Base-by-base conservation (phyloP, 2,113 vertebrate species). In the Silurus glanis region DNA sequence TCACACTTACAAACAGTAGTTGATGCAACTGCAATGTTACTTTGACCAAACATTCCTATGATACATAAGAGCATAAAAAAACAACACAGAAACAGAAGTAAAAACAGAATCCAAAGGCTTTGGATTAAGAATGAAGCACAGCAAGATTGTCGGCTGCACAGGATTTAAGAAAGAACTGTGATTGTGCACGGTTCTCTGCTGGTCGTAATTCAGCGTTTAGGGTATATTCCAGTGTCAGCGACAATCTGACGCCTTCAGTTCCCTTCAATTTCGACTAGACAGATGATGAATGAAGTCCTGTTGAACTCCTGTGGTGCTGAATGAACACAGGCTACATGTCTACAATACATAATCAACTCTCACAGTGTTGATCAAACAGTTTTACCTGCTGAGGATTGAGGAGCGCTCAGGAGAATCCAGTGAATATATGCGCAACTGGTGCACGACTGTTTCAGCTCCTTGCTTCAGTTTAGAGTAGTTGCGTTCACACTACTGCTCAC, bases 381-480 rank as follows among this genome's bases (percentile, higher is more conserved):
- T 74, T 55, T 85, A 85, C 84, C 84, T 85, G 59, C 84, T 1
- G 55, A 45, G 55, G 49, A 49, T 49, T 78, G 61, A 66, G 37
- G 37, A 28, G 84, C 14, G 28, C 56, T 10, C 56, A 47, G 28
- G 19, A 51, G 17, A 72, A 72, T 71, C 17, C 10, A 58, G 1
- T 1, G 56, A 62, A 80, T 56, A 61, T 78, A 21, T 37, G 55
- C 28, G 56, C 47, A 55, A 19, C 51, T 71, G 66, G 37, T 23
- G 37, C 51, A n/a, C 82, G 13, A 49, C 49, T 2, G 62, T 28
- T 37, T 37, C 4, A 69, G 67, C 51, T 83, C n/a, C 14, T 76
- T 14, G 23, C 13, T 81, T 37, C 19, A 62, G 21, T 5, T 61
- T 21, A 37, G 7, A 21, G 0, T 45, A 19, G 25, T 23, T 62